These are phyloP conservation scores for Erpetoichthys calabaricus DNA, from an alignment of 2,797 vertebrate genomes.

Conservation along the genomic window DNA sequence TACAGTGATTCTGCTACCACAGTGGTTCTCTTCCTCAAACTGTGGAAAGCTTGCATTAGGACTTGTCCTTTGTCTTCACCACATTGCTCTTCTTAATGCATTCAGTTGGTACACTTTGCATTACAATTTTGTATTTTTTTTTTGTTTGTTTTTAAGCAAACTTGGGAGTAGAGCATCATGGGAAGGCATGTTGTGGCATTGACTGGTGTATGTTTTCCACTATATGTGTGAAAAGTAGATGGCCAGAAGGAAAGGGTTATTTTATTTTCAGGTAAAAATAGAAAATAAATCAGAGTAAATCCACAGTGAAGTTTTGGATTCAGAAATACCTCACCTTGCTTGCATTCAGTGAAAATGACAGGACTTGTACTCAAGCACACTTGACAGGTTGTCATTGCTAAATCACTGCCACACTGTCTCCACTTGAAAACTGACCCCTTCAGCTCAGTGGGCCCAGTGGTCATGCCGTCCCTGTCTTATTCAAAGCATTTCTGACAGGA, in stretches of 20 bases:
- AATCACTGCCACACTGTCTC: slow-evolving; percentile 64
- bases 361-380: slow-evolving; percentile 38
- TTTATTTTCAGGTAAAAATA: neutral
- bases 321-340: slow-evolving; percentile 26
- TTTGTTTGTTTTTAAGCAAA: no score
- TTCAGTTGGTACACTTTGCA: no score
- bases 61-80: no score
- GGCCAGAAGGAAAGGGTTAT: neutral
- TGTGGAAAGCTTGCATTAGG: no score
- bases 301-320: slow-evolving; percentile 36
- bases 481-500: slow-evolving; percentile 83
- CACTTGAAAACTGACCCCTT: slow-evolving; percentile 81
- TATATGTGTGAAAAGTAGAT: neutral
- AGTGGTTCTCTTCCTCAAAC: no score
- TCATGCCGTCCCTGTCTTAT: slow-evolving; percentile 81
- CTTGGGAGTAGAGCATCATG: no score
- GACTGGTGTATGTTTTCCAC: neutral
- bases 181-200: no score
- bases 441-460: slow-evolving; percentile 62
- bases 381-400: slow-evolving; percentile 76
- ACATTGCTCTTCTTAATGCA: no score
- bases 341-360: slow-evolving; percentile 55
- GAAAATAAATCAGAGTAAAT: neutral
- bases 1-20: no score
- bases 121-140: no score